Conservation (phyloP, 2,797 vertebrate genomes). For the Anguilla megastoma region DNA sequence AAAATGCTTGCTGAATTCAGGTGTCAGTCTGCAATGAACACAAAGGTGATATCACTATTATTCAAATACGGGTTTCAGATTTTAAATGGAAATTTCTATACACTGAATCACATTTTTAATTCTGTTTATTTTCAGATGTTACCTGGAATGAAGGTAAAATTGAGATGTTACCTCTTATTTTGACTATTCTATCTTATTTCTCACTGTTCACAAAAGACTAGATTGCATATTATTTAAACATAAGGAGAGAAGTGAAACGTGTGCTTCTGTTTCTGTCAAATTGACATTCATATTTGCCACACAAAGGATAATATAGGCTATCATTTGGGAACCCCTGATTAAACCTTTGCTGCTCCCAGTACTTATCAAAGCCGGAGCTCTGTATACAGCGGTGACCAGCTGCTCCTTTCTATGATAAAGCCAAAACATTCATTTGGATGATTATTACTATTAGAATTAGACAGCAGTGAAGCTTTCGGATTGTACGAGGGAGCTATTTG, state of each 20-base stretch:
- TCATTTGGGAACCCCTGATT: neutral
- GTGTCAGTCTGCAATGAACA: no score
- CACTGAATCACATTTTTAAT: conserved; percentile 32
- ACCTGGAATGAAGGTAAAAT: conserved; percentile 74
- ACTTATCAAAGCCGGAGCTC: neutral
- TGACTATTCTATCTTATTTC: neutral
- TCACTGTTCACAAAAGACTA: neutral
- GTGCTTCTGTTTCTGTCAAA: neutral
- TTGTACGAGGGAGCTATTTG: neutral
- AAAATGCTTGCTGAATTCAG: neutral
- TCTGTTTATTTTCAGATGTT: conserved; percentile 65
- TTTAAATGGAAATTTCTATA: neutral
- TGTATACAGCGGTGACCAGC: neutral
- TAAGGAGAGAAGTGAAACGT: neutral
- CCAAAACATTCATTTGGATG: neutral
- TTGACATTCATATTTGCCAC: neutral
- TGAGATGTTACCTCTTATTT: conserved; percentile 8
- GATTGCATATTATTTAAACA: conserved; percentile 6
- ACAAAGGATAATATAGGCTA: neutral
- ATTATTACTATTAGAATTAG: neutral
- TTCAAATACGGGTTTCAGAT: neutral
- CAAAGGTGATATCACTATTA: neutral
- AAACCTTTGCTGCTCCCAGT: neutral
- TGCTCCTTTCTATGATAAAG: neutral
- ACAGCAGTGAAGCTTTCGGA: neutral